Conservation (phyloP, 2,797 vertebrate species). For the Mus minutoides region DNA sequence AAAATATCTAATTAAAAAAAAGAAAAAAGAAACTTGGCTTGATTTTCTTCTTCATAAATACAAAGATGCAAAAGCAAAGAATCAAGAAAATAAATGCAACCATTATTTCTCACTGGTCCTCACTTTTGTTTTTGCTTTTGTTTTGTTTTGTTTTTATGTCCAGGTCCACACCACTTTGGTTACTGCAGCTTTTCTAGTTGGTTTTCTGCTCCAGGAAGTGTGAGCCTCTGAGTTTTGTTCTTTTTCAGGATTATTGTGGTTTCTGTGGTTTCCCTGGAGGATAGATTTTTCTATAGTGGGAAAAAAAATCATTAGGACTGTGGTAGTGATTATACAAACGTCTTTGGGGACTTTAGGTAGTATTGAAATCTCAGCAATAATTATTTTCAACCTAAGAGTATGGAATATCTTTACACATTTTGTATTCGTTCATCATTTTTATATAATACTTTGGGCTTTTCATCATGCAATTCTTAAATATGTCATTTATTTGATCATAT, state of each 20-base stretch:
- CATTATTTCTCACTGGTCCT: background rate
- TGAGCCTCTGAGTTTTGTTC: background rate
- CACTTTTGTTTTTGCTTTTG: background rate
- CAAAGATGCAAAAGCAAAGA: background rate
- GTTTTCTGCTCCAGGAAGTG: background rate
- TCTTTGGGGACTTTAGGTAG: background rate
- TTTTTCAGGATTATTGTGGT: background rate
- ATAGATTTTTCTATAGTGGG: no score
- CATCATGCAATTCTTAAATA: background rate
- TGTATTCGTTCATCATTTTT: background rate
- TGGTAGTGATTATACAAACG: background rate
- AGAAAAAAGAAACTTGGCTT: background rate
- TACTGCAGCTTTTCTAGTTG: background rate
- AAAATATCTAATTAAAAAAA: no score
- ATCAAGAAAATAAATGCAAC: background rate
- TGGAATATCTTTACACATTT: background rate
- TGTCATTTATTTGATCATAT: background rate
- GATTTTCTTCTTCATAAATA: background rate
- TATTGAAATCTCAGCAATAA: background rate
- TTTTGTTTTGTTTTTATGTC: background rate
- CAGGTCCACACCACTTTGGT: background rate
- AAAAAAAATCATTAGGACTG: background rate
- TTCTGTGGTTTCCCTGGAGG: background rate
- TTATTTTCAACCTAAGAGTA: background rate
- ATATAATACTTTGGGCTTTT: background rate